A percentile compares a stretch with the other conserved stretches of the same genome.
These are phyloP conservation scores for Hesperophylax magnus DNA, from an alignment of 1,140 invertebrate species.

Conservation along the genomic window DNA sequence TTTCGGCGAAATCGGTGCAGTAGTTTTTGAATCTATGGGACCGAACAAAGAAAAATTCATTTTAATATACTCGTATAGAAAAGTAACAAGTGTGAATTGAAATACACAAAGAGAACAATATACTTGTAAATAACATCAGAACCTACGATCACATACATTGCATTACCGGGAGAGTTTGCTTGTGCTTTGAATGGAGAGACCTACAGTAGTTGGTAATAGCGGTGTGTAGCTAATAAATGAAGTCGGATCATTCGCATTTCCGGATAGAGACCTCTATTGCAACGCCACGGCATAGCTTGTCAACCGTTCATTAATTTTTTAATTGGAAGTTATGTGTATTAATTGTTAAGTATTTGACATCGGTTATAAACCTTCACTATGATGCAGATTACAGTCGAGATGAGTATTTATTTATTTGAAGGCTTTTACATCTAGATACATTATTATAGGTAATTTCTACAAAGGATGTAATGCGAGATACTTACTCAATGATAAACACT, in stretches of 20 bases:
- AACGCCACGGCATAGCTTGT: not conserved
- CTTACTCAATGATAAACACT: no score
- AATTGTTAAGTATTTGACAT: not conserved
- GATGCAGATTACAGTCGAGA: not conserved
- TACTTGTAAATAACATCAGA: not conserved
- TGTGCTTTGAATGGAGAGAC: not conserved
- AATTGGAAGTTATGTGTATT: not conserved
- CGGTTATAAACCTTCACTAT: not conserved
- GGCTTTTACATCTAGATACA: no score
- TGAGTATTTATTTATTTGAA: not conserved
- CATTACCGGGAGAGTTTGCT: not conserved
- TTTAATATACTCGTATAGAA: no score
- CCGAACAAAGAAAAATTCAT: no score
- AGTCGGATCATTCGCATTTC: conserved; percentile 29
- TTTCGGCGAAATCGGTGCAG: no score
- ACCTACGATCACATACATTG: not conserved
- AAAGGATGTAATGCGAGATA: no score
- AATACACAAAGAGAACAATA: no score
- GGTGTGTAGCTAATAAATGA: not conserved
- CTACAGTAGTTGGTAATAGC: not conserved
- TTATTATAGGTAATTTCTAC: no score
- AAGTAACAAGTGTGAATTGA: no score
- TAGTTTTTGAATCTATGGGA: no score
- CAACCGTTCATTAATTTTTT: not conserved
- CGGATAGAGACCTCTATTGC: conserved; percentile 16